phyloP scores from a whole-genome alignment of 2,888 invertebrate genomes.

The Colostygia pectinataria region DNA sequence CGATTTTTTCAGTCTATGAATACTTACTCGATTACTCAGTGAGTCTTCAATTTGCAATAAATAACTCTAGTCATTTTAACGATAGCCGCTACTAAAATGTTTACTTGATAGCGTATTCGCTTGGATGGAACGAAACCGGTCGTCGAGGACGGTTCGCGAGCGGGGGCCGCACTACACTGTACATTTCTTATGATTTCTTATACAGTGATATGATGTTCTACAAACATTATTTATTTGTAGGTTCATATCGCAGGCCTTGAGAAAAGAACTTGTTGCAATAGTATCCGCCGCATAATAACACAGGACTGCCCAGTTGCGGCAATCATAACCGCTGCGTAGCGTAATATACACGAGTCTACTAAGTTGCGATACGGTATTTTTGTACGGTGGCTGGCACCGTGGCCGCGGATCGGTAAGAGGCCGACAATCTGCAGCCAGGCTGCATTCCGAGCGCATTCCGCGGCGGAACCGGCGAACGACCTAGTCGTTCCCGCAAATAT shows the following conservation, averaged over 20 bases:
- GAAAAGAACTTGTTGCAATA: too few relatives aligned
- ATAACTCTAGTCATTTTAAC: slow-evolving; percentile 29
- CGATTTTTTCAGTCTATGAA: background rate
- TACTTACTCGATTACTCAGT: slow-evolving; percentile 19
- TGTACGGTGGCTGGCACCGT: slow-evolving; percentile 18
- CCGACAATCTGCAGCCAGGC: slow-evolving; percentile 53
- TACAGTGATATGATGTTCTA: too few relatives aligned
- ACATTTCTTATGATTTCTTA: too few relatives aligned
- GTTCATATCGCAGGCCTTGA: too few relatives aligned
- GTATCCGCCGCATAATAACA: too few relatives aligned
- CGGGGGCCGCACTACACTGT: slow-evolving; percentile 23
- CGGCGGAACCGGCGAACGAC: slow-evolving; percentile 44
- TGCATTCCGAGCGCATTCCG: slow-evolving; percentile 72
- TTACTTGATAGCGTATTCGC: slow-evolving; percentile 34
- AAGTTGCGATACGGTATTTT: slow-evolving; percentile 43
- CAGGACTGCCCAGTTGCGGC: too few relatives aligned
- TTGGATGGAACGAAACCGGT: slow-evolving; percentile 27
- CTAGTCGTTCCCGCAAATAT: slow-evolving; percentile 44
- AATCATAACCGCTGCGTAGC: too few relatives aligned
- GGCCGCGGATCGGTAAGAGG: slow-evolving; percentile 48
- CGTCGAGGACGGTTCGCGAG: slow-evolving; percentile 28
- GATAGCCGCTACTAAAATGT: slow-evolving; percentile 34
- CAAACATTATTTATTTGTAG: too few relatives aligned
- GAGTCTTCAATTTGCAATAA: slow-evolving; percentile 26
- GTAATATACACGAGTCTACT: background rate